These are phyloP conservation scores for Aricia agestis DNA, from an alignment of 1,140 invertebrate genomes.

Conservation along the genomic window DNA sequence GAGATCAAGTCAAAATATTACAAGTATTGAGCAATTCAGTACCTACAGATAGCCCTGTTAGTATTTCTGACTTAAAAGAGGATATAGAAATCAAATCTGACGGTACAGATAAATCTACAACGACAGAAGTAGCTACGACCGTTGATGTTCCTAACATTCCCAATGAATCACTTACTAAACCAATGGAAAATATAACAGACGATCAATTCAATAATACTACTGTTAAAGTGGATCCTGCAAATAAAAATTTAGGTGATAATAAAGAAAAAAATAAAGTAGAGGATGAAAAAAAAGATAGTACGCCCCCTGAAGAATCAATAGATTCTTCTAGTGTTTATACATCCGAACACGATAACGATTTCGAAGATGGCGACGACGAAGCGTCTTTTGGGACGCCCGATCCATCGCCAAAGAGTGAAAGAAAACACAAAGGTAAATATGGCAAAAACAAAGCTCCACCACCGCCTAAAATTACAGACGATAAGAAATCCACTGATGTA, in stretches of 20 bases:
- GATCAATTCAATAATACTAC: background rate
- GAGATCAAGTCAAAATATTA: constrained; percentile 63
- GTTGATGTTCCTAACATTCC: constrained; percentile 11
- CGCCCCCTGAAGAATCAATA: constrained; percentile 23
- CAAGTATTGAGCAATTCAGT: constrained; percentile 52
- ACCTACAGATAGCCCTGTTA: background rate
- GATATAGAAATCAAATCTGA: constrained; percentile 20
- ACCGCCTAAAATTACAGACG: constrained; percentile 39
- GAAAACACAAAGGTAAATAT: constrained; percentile 64
- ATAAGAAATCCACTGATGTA: constrained; percentile 2
- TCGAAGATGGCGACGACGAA: constrained; percentile 61
- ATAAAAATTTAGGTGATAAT: constrained; percentile 18
- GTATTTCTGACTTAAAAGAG: background rate
- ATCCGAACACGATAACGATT: constrained; percentile 44
- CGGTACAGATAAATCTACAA: constrained; percentile 19
- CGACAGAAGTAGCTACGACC: constrained; percentile 24
- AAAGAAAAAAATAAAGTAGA: constrained; percentile 20
- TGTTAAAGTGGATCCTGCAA: background rate
- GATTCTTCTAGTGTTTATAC: constrained; percentile 38
- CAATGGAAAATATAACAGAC: background rate
- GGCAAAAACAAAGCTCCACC: constrained; percentile 68
- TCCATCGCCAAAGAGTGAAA: constrained; percentile 59
- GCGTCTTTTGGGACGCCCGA: constrained; percentile 71
- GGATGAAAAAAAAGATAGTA: constrained; percentile 19
- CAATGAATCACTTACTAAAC: background rate